phyloP scores from a whole-genome alignment of 1,140 invertebrate species.

The Arion vulgaris region DNA sequence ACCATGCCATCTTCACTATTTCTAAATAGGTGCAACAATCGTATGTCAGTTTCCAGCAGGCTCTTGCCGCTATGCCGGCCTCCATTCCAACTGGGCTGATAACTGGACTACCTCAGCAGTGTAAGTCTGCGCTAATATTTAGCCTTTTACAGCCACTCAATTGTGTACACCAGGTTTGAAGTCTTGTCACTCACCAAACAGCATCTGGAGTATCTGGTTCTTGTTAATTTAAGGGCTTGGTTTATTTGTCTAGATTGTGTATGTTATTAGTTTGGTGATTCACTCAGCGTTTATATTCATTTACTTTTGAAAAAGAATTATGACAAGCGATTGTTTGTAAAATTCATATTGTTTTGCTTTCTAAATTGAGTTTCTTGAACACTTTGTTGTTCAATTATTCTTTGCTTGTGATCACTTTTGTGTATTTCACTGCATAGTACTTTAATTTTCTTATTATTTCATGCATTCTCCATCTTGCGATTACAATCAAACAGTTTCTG shows the following conservation, averaged over 20 bases:
- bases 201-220: not conserved
- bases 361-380: no score
- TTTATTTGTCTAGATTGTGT: not conserved
- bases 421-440: no score
- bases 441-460: no score
- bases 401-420: no score
- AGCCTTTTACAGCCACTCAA: not conserved
- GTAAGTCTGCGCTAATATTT: slow-evolving; percentile 64
- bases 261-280: not conserved
- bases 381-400: no score
- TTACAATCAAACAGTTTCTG: no score
- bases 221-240: not conserved
- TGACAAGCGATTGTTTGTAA: no score
- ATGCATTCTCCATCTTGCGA: no score
- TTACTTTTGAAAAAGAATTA: not conserved
- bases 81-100: slow-evolving; percentile 58
- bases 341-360: no score
- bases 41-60: slow-evolving; percentile 79
- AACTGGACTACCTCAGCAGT: slow-evolving; percentile 64
- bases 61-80: slow-evolving; percentile 65
- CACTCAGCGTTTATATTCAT: not conserved
- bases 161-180: slow-evolving; percentile 33
- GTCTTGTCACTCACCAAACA: slow-evolving; percentile 25
- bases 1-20: slow-evolving; percentile 44
- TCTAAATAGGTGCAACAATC: slow-evolving; percentile 78